Evolutionary conservation across 2,888 invertebrate species (phyloP), one percentile per base, ranked within the genome.

Genomic region (Alitta virens): DNA sequence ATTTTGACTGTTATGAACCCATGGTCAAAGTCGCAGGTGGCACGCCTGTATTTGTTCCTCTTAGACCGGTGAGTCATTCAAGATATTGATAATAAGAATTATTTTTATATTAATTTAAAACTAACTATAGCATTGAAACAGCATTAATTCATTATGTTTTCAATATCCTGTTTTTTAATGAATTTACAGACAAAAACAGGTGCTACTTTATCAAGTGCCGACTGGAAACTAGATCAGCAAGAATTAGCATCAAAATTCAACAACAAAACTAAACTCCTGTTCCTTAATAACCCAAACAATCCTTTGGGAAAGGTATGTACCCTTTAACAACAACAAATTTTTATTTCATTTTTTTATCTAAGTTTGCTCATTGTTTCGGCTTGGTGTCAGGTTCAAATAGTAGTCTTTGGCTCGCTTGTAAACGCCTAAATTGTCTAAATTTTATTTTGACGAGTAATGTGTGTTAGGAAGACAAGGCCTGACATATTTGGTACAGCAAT

Each of bases 271-370:
- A 99, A 99, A 85, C 89, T 91, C 82, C 89, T 99, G 1, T 90
- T 99, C 60, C 73, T 98, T n/a, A 99, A 98, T 83, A 97, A 96
- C 0, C 99, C 99, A 0, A 92, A 99, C 82, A 99, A 99, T 83
- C 99, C 99, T 0, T 82, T 94, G 0, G 99, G 99, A 51, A 99
- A 99, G 84, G 91, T 95, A 7, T 7, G 33, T 33, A 33, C 12
- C 12, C 33, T 5, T 33, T n/a, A n/a, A n/a, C n/a, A n/a, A n/a
- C n/a, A n/a, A n/a, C n/a, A n/a, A n/a, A n/a, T n/a, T n/a, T n/a
- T n/a, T n/a, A n/a, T n/a, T n/a, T n/a, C n/a, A n/a, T n/a, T n/a
- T n/a, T n/a, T n/a, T n/a, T n/a, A n/a, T n/a, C n/a, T n/a, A n/a
- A n/a, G n/a, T n/a, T n/a, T n/a, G n/a, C n/a, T n/a, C n/a, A n/a